Evolutionary conservation across 1,140 invertebrate genomes (phyloP), one percentile per base, ranked within the genome.

Genomic region (Tribolium madens): DNA sequence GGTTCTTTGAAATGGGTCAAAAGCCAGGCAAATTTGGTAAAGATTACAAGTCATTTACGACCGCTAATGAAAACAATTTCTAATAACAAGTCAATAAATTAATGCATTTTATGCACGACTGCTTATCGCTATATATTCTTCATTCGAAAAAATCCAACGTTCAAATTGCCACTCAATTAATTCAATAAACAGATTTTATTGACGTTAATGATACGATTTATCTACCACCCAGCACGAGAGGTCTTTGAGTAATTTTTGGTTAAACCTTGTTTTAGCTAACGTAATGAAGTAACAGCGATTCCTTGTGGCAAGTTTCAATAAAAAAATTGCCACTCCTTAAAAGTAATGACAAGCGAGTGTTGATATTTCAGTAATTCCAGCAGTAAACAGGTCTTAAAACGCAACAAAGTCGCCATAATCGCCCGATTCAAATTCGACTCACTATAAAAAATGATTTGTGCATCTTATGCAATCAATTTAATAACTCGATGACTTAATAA

Each of bases 401-500:
- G 21, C 21, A 12, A 13, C 57, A 13, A 26, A n/a, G 57, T 64
- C 53, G 18, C 21, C 57, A 26, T 33, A 64, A 64, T 64, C 31
- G 36, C 36, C 36, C 21, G 4, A 42, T 42, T 42, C 3, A 42
- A 42, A 42, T 42, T 42, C n/a, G 21, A 5, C 36, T 10, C n/a
- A 2, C 36, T n/a, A 42, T 9, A 42, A 42, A 42, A 42, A 42
- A 42, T 33, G 57, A 64, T 64, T 64, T 64, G 31, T 33, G 57
- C 57, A 64, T 12, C 52, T 64, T 64, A 64, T 12, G 57, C 57
- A 64, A 64, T 64, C 57, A 64, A 64, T 64, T 64, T 64, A 64
- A 64, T 64, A 64, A 64, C 57, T 13, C 21, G 57, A 64, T 64
- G 57, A 64, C 57, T 64, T 64, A 64, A 64, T 64, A 64, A 64